Conservation (phyloP, 2,888 invertebrate species). For the Agrotis segetum region DNA sequence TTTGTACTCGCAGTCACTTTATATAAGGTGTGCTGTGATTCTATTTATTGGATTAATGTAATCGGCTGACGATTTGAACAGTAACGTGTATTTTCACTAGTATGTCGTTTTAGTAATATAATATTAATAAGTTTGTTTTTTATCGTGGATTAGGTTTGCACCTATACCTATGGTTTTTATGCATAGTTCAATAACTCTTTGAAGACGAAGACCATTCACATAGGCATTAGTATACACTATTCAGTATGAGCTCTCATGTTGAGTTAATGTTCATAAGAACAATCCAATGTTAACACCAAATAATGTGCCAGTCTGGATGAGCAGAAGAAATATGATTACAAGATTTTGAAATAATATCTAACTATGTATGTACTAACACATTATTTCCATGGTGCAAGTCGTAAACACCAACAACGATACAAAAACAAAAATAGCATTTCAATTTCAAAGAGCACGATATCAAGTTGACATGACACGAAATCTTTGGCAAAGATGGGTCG, state of each 20-base stretch:
- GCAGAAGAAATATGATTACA: not conserved
- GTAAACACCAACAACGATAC: slow-evolving; percentile 18
- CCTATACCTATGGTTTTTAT: not conserved
- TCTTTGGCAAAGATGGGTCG: slow-evolving; percentile 2
- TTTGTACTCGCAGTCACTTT: slow-evolving; percentile 3
- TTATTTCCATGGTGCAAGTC: not conserved
- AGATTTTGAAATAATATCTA: not conserved
- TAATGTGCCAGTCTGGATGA: no score
- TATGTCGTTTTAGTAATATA: not conserved
- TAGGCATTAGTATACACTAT: not conserved
- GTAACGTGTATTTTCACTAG: no score
- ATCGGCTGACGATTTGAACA: not conserved
- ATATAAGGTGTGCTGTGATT: not conserved
- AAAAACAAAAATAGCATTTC: slow-evolving; percentile 40
- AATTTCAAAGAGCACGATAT: slow-evolving; percentile 40
- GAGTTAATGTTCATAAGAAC: not conserved
- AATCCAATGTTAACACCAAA: not conserved
- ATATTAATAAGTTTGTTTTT: not conserved
- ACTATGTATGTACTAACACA: not conserved
- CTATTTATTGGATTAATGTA: not conserved
- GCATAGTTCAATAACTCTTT: not conserved
- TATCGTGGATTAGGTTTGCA: not conserved
- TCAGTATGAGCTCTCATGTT: not conserved
- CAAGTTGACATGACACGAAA: slow-evolving; percentile 26
- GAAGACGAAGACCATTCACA: not conserved